Evolutionary conservation across 2,888 invertebrate species (phyloP).

Genomic region (Tryphoninae sp.): DNA sequence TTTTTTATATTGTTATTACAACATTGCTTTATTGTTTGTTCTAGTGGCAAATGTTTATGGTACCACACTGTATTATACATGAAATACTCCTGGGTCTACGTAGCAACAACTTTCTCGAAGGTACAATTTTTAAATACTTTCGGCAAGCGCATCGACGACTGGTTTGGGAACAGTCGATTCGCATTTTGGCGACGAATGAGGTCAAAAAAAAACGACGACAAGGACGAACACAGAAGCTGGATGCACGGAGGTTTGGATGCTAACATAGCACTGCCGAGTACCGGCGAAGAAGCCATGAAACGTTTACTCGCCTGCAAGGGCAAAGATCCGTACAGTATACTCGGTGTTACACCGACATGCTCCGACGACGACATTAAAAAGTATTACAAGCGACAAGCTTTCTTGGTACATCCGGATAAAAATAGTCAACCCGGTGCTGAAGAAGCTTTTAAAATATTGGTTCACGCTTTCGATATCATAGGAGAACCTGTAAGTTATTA

Average conservation of each 20-base stretch:
- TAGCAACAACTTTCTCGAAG: slow-evolving; percentile 76
- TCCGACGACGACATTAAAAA: slow-evolving; percentile 96
- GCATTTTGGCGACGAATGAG: slow-evolving; percentile 85
- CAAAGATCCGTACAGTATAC: slow-evolving; percentile 96
- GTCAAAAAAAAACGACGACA: slow-evolving; percentile 78
- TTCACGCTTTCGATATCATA: slow-evolving; percentile 97
- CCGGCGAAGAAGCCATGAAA: slow-evolving; percentile 97
- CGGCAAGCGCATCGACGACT: slow-evolving; percentile 82
- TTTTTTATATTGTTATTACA: slow-evolving; percentile 42
- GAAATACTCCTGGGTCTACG: slow-evolving; percentile 77
- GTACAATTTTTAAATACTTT: slow-evolving; percentile 77
- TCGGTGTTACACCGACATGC: slow-evolving; percentile 93
- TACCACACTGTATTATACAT: slow-evolving; percentile 77
- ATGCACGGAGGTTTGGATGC: slow-evolving; percentile 84
- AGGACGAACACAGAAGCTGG: slow-evolving; percentile 81
- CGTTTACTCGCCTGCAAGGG: slow-evolving; percentile 95
- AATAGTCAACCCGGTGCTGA: slow-evolving; percentile 97
- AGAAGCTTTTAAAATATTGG: slow-evolving; percentile 97
- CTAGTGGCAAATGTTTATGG: slow-evolving; percentile 78
- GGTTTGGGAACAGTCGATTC: slow-evolving; percentile 84
- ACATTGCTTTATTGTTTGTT: slow-evolving; percentile 52
- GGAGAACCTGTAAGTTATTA: slow-evolving; percentile 89
- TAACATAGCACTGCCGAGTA: slow-evolving; percentile 92
- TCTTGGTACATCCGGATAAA: slow-evolving; percentile 97
- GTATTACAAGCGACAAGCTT: slow-evolving; percentile 96